Evolutionary conservation across 1,140 invertebrate species (phyloP), one percentile per base, ranked within the genome.

Genomic region (Amyelois transitella): DNA sequence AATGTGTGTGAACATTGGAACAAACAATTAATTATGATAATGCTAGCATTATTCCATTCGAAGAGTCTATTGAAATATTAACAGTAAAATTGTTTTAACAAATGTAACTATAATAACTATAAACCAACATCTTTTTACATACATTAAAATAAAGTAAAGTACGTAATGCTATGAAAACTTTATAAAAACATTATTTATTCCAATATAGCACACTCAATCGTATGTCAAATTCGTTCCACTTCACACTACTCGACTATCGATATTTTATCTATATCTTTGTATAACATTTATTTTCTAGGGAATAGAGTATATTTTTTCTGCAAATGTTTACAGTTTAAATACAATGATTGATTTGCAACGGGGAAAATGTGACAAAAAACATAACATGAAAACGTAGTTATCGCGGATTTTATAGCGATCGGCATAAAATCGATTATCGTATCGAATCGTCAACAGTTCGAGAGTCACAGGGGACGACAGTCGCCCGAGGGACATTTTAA

Each of bases 351-450:
- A 81, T 77, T 76, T 61, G 66, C 55, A 50, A 69, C 58, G 61
- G 66, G 68, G 62, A 63, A 66, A 68, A 66, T 62, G 59, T 58
- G 56, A 69, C 62, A 63, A 66, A 64, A 71, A 76, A 75, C 75
- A 78, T 72, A 72, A 38, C 32, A 38, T 60, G n/a, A 66, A 62
- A 58, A 50, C 65, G 58, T 55, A 14, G 57, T 72, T 71, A 68
- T 75, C 67, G 68, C 64, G 66, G 67, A 77, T 78, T 86, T 83
- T 81, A 81, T 86, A 72, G 69, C 74, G 73, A 75, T 77, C 72
- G 53, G 68, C 70, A 75, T 81, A 75, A 86, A 82, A 83, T 86
- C 79, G 75, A 83, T 82, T 82, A 83, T 83, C 72, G 79, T 69
- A 75, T 76, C 67, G 72, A 61, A 73, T 72, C 64, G 64, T 14